Conservation (phyloP, 2,797 vertebrate genomes). For the Erpetoichthys calabaricus region DNA sequence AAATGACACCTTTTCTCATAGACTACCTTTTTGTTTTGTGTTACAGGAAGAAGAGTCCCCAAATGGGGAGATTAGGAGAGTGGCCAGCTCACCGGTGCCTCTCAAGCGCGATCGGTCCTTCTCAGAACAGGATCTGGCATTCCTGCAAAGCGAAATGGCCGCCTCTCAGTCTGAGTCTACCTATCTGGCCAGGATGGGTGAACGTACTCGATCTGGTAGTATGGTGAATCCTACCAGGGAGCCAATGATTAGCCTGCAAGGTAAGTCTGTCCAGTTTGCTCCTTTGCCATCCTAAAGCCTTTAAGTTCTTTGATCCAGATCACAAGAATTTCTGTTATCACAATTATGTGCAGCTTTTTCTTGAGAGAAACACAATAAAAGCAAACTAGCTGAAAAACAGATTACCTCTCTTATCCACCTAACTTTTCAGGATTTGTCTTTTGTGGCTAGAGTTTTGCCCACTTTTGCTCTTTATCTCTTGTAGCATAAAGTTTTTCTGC, state of each 20-base stretch:
- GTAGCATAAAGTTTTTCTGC: too few relatives aligned
- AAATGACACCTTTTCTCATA: too few relatives aligned
- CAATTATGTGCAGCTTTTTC: too few relatives aligned
- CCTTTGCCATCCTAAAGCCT: background rate
- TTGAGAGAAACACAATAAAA: too few relatives aligned
- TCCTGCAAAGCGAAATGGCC: conserved; percentile 54
- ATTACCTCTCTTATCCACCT: too few relatives aligned
- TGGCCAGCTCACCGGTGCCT: conserved; percentile 38
- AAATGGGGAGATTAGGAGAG: conserved; percentile 32
- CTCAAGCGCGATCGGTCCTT: conserved; percentile 88
- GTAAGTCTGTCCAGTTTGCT: conserved; percentile 25
- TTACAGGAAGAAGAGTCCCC: conserved; percentile 82
- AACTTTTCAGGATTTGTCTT: too few relatives aligned
- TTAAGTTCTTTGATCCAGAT: background rate
- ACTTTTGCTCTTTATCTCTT: too few relatives aligned
- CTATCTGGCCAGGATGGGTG: conserved; percentile 21
- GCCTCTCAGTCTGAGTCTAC: conserved; percentile 22
- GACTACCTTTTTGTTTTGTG: background rate
- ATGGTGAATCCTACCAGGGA: conserved; percentile 29
- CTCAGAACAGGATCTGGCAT: conserved; percentile 76
- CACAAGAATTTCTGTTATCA: too few relatives aligned
- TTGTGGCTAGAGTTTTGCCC: too few relatives aligned
- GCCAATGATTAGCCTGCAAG: conserved; percentile 29
- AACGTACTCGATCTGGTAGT: conserved; percentile 53
- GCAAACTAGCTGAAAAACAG: too few relatives aligned